Evolutionary conservation across 2,888 invertebrate species (phyloP).

Genomic region (Fabriciana adippe): DNA sequence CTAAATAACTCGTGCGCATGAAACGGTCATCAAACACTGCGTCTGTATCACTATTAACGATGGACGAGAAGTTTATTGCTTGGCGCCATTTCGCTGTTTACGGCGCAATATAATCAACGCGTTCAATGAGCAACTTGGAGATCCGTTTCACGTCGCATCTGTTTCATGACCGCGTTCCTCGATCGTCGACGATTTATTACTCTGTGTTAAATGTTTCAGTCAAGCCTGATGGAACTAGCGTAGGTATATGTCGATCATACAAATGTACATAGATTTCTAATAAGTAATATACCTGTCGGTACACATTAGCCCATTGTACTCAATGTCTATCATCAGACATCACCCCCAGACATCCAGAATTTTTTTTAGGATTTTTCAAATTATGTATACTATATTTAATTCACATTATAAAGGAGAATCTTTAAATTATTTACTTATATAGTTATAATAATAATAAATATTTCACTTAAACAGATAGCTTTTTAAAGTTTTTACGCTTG

Average conservation of each 20-base stretch:
- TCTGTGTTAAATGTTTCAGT: slow-evolving; percentile 9
- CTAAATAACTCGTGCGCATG: slow-evolving; percentile 17
- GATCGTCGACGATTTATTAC: slow-evolving; percentile 23
- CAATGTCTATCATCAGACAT: too few species aligned
- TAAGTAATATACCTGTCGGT: too few species aligned
- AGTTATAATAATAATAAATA: too few species aligned
- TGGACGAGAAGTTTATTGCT: slow-evolving; percentile 33
- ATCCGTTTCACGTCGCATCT: slow-evolving; percentile 33
- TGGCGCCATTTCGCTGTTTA: slow-evolving; percentile 38
- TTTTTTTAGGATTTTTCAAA: too few species aligned
- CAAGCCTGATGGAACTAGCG: background rate
- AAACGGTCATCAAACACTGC: slow-evolving; percentile 16
- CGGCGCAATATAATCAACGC: slow-evolving; percentile 39
- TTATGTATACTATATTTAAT: too few species aligned
- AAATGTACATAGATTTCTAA: too few species aligned
- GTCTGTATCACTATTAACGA: slow-evolving; percentile 25
- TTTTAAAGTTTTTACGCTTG: too few species aligned
- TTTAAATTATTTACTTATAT: too few species aligned
- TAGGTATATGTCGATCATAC: background rate
- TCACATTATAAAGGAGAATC: too few species aligned
- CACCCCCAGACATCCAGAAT: too few species aligned
- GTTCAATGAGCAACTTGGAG: slow-evolving; percentile 37
- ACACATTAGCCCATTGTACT: too few species aligned
- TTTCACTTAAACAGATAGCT: too few species aligned
- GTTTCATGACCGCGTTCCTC: slow-evolving; percentile 32